phyloP scores from a whole-genome alignment of 2,797 vertebrate genomes.

The Schizopygopsis pylzovi region DNA sequence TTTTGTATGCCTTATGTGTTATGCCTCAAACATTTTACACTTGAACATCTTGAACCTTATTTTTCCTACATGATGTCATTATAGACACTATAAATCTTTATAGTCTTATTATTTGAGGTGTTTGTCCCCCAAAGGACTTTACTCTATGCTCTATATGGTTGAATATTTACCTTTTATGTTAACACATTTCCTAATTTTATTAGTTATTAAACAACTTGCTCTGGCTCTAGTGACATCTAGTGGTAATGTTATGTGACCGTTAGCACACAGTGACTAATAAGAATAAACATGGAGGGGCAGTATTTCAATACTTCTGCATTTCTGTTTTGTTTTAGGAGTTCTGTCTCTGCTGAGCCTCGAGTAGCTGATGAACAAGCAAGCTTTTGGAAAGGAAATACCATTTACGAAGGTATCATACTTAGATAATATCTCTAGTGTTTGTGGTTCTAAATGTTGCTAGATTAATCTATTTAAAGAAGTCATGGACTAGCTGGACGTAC shows the following conservation, averaged over 20 bases:
- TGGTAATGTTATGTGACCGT: neutral
- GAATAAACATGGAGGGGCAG: constrained; percentile 5
- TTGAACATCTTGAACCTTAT: neutral
- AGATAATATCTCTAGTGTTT: neutral
- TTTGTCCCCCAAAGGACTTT: neutral
- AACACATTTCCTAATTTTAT: neutral
- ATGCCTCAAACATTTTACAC: neutral
- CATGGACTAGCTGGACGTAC: neutral
- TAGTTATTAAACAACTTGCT: constrained; percentile 3
- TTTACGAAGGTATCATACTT: constrained; percentile 64
- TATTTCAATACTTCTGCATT: constrained; percentile 16
- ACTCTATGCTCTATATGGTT: neutral
- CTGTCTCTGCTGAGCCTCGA: constrained; percentile 48
- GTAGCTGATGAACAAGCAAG: constrained; percentile 38
- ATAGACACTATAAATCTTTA: neutral
- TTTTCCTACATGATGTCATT: neutral
- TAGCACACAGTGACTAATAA: neutral
- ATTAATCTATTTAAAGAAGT: constrained; percentile 2
- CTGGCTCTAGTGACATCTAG: constrained; percentile 26
- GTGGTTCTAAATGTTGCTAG: neutral
- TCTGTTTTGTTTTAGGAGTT: constrained; percentile 58
- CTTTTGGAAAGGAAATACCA: constrained; percentile 55
- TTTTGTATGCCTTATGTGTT: constrained; percentile 3
- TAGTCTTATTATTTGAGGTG: neutral
- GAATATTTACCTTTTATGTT: constrained; percentile 27